Base-by-base conservation (phyloP, 2,888 invertebrate genomes). In the Cheilosia vulpina region DNA sequence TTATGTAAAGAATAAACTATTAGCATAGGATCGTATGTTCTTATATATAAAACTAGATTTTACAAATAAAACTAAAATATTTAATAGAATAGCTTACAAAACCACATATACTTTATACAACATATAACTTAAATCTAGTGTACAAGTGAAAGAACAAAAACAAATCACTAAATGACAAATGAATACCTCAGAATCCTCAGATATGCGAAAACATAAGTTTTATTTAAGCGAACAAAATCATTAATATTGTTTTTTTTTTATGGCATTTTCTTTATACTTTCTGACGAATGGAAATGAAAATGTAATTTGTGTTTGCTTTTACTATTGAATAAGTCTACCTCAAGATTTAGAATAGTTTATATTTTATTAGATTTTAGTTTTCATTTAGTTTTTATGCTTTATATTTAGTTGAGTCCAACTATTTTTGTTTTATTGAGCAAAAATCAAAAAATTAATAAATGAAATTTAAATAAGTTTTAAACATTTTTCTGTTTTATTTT, bases 391-490 rank as follows among this genome's bases (percentile, higher is more conserved):
- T 27, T 21, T 85, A 85, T 69, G 68, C 11, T 76, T 84, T 84
- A 43, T 43, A 55, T 66, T 80, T 78, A 68, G 66, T 71, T n/a
- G 57, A 60, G 41, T 84, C 66, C 58, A 81, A 68, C 34, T 57
- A 53, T 85, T 85, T 85, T 85, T 85, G 85, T 85, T 85, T 85
- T 85, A 63, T 85, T 85, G 85, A 85, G 76, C 85, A 81, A 77
- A 85, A 81, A 85, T 85, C 81, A 81, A 85, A 85, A 85, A 65
- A 83, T 50, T 57, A 73, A 80, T 76, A 76, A 85, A 66, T 81
- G 55, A 62, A 68, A 76, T 81, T 72, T 58, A 9, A 72, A 62
- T 72, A 71, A 71, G 60, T 76, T 85, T 79, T 52, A 55, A 58
- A 41, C 34, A 19, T 41, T 50, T 52, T 38, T 60, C 60, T 66